Conservation (phyloP, 2,888 invertebrate species). For the Ectemnius cavifrons region DNA sequence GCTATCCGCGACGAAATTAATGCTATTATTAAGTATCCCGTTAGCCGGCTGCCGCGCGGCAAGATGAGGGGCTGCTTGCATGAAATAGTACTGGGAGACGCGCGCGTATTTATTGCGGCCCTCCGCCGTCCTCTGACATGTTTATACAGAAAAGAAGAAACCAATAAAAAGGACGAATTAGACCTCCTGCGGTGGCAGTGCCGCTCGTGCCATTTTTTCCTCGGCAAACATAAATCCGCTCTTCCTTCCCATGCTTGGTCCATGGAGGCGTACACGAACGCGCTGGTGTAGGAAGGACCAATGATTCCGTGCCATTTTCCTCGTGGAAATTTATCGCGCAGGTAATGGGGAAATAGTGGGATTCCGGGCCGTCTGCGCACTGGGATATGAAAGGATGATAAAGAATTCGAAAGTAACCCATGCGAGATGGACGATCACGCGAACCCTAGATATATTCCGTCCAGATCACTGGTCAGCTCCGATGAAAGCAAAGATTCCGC, state of each 20-base stretch:
- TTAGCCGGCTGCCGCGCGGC: not conserved
- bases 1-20: slow-evolving; percentile 8
- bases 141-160: slow-evolving; percentile 9
- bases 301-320: slow-evolving; percentile 64
- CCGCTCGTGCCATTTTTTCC: slow-evolving; percentile 51
- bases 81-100: no score
- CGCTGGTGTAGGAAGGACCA: slow-evolving; percentile 13
- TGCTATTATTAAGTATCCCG: slow-evolving; percentile 33
- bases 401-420: not conserved
- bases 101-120: slow-evolving; percentile 1
- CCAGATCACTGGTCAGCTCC: no score
- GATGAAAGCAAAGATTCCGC: no score
- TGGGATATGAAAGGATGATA: slow-evolving; percentile 20
- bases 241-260: not conserved
- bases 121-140: slow-evolving; percentile 1
- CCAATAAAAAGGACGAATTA: slow-evolving; percentile 32
- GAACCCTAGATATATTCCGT: no score
- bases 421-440: not conserved
- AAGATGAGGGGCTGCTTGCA: no score
- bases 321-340: slow-evolving; percentile 66
- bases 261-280: slow-evolving; percentile 4
- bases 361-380: slow-evolving; percentile 37
- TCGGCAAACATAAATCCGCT: slow-evolving; percentile 55
- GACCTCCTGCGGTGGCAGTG: slow-evolving; percentile 17
- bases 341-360: slow-evolving; percentile 69